Base-by-base conservation (phyloP, 2,113 vertebrate genomes). In the Erythrolamprus reginae region DNA sequence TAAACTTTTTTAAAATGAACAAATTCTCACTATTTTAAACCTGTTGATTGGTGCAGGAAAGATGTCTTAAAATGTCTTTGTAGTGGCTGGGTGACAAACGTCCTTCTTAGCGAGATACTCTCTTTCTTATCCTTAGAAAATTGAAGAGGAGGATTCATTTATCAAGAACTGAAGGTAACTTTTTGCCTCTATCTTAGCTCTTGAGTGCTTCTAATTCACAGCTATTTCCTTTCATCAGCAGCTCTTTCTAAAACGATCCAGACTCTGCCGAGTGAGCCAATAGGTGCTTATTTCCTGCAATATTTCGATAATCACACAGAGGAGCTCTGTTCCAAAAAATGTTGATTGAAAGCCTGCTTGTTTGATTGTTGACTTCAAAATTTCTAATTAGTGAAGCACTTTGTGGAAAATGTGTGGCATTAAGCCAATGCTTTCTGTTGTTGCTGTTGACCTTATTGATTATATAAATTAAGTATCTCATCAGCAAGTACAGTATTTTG, bases 141-240 rank as follows among this genome's bases (percentile, higher is more conserved):
- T 48, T 90, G 65, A 92, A 89, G 94, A 82, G 82, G 6, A 92
- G 91, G 92, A 90, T 70, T 94, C 93, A 92, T 94, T 93, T 94
- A 87, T 10, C 52, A 93, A 51, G 93, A 93, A n/a, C 89, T 90
- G 83, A 95, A 93, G 24, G 86, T 42, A 89, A 92, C 94, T 94
- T 94, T 84, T 93, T 95, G 93, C 90, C 84, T 95, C 90, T 92
- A 91, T 89, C 84, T 92, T 87, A 92, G 88, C 90, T 95, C 93
- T 88, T 42, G 89, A 93, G 93, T 92, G 65, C 92, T 94, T 91
- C 95, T 94, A 93, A 93, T 94, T 77, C 88, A 47, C 85, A 89
- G 86, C 50, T 92, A 89, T 94, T 93, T 95, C 90, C 65, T 90
- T 91, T 89, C 89, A 84, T 87, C 91, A 92, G 90, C 94, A 95